phyloP scores from a whole-genome alignment of 2,888 invertebrate genomes.

The Xylota sylvarum region DNA sequence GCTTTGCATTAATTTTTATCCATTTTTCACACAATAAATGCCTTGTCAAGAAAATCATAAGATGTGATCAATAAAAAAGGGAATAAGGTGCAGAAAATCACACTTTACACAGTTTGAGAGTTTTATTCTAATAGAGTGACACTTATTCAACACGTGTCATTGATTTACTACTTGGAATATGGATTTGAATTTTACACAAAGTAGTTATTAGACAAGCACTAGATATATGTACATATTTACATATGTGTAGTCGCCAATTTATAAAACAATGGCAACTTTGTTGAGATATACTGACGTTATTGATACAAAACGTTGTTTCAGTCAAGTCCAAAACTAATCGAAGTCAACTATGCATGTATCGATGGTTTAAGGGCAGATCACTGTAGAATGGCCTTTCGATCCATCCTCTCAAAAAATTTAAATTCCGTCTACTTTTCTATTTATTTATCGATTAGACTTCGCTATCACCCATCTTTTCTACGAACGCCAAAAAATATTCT shows the following conservation, averaged over 20 bases:
- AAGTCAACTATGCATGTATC: too few species aligned
- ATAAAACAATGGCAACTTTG: not conserved
- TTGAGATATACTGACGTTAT: not conserved
- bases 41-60: not conserved
- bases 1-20: not conserved
- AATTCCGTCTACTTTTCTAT: too few species aligned
- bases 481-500: not conserved
- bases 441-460: not conserved
- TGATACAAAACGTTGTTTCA: too few species aligned
- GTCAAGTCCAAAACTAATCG: too few species aligned
- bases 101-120: slow-evolving; percentile 10
- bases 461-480: not conserved
- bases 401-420: too few species aligned
- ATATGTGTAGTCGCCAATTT: too few species aligned
- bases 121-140: not conserved
- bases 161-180: not conserved
- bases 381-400: too few species aligned
- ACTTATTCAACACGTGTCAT: slow-evolving; percentile 11
- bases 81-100: slow-evolving; percentile 33
- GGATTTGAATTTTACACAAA: not conserved
- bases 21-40: not conserved
- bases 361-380: too few species aligned
- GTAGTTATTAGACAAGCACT: too few species aligned
- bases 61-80: not conserved
- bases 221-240: too few species aligned